Base-by-base conservation (phyloP, 2,113 vertebrate species). In the Bufo gargarizans region DNA sequence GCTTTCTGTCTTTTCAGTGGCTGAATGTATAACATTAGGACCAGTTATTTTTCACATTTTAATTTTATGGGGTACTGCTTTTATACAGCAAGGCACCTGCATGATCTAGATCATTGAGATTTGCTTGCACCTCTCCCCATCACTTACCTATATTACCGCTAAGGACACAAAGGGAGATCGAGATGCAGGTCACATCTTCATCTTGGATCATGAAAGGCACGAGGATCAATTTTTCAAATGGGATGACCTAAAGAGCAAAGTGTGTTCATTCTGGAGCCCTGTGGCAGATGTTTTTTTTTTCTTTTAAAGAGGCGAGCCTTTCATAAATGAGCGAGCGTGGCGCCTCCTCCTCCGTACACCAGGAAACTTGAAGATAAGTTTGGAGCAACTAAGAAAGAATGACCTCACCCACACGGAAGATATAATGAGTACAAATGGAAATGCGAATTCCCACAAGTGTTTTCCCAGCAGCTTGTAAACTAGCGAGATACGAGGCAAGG, bases 361-460 rank as follows among this genome's bases (percentile, higher is more conserved):
- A 22, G 63, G 12, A 79, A 86, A 86, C 76, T 67, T 78, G 9
- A 14, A 59, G 65, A 71, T 55, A 71, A 76, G 86, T 76, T 20
- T 88, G 47, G 61, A 77, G 43, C 45, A 63, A 56, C 76, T 65
- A 47, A 47, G 72, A 55, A 59, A 77, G 65, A 67, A 78, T 77
- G 58, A 77, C 87, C 72, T 83, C 49, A 59, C 81, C 87, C 59
- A 77, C 71, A 84, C 77, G 71, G 63, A 88, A 82, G 56, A 88
- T 83, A 88, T 88, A 88, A 88, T 84, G 87, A 88, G 83, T 67
- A 88, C 87, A 84, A 88, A 88, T 88, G 76, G 87, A 58, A 88
- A 88, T 74, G 86, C 45, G 67, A 45, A 84, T 88, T 88, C 87
- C 87, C 87, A 19, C 87, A 20, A 53, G 87, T 88, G 86, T 88